These are phyloP conservation scores for Theropithecus gelada DNA, from an alignment of 2,113 vertebrate genomes.

Conservation along the genomic window DNA sequence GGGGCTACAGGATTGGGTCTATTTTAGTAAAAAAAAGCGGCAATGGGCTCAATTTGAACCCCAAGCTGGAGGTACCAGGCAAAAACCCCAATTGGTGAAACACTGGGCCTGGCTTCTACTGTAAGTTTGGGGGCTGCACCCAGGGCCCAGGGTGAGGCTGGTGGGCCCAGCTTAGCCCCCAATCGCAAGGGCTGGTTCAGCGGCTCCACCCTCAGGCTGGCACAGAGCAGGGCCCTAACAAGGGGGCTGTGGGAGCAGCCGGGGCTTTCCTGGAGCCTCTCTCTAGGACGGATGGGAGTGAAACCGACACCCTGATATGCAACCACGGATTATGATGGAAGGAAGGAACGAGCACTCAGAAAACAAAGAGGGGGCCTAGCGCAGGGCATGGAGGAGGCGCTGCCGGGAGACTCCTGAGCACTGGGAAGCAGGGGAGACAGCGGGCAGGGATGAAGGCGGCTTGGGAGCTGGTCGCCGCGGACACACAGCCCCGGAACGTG, in stretches of 20 bases:
- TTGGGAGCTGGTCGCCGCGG: background rate
- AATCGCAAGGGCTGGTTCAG: background rate
- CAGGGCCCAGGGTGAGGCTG: background rate
- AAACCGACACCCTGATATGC: background rate
- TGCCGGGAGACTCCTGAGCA: rapidly evolving
- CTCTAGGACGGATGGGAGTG: too few species aligned
- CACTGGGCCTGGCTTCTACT: background rate
- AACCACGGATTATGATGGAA: background rate
- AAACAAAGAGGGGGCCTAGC: background rate
- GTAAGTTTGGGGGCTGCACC: background rate
- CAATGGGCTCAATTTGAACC: background rate
- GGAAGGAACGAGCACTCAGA: background rate
- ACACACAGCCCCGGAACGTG: background rate
- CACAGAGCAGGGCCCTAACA: background rate
- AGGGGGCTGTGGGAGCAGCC: background rate
- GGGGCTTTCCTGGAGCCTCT: background rate
- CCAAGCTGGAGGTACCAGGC: background rate
- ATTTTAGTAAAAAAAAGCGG: background rate
- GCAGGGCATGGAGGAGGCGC: background rate
- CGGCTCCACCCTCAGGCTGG: background rate
- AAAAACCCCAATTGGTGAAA: background rate
- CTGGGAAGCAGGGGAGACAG: background rate
- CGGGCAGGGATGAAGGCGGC: rapidly evolving
- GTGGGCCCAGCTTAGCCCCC: too few species aligned
- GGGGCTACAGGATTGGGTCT: too few species aligned